These are phyloP conservation scores for Fissipunctia ypsillon DNA, from an alignment of 2,888 invertebrate species.

Conservation along the genomic window DNA sequence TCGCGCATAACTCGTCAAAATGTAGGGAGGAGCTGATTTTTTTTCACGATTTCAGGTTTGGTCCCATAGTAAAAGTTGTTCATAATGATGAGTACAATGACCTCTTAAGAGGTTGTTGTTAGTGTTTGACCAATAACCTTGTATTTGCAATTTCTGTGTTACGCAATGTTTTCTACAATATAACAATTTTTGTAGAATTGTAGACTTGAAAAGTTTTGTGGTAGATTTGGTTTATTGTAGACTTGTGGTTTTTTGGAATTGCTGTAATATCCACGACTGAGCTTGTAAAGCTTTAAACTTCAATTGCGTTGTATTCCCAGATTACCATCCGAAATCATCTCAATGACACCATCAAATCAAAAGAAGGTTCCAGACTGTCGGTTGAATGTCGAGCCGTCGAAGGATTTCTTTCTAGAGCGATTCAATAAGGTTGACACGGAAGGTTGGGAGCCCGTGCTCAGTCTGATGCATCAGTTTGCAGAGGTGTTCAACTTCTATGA, in stretches of 20 bases:
- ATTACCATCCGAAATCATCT: conserved; percentile 74
- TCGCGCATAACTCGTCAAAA: too few species aligned
- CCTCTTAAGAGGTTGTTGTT: too few species aligned
- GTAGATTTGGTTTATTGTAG: too few species aligned
- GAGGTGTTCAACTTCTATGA: conserved; percentile 80
- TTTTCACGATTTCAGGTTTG: too few species aligned
- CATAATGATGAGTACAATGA: too few species aligned
- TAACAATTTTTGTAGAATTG: too few species aligned
- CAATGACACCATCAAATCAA: conserved; percentile 69
- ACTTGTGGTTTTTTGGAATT: not conserved
- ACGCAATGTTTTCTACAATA: too few species aligned
- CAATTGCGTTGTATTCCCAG: conserved; percentile 66
- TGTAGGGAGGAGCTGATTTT: too few species aligned
- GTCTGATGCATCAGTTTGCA: conserved; percentile 80
- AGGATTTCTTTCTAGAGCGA: conserved; percentile 80
- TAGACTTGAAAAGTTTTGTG: too few species aligned
- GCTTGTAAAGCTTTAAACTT: not conserved
- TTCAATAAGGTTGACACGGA: conserved; percentile 73
- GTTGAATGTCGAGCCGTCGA: conserved; percentile 65
- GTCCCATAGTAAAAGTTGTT: too few species aligned
- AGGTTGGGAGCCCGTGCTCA: conserved; percentile 79
- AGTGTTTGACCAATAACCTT: too few species aligned
- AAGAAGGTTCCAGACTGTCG: conserved; percentile 82
- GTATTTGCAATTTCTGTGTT: too few species aligned
- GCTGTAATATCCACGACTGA: not conserved